Evolutionary conservation across 2,113 vertebrate genomes (phyloP).

Genomic region (Corythoichthys intestinalis): DNA sequence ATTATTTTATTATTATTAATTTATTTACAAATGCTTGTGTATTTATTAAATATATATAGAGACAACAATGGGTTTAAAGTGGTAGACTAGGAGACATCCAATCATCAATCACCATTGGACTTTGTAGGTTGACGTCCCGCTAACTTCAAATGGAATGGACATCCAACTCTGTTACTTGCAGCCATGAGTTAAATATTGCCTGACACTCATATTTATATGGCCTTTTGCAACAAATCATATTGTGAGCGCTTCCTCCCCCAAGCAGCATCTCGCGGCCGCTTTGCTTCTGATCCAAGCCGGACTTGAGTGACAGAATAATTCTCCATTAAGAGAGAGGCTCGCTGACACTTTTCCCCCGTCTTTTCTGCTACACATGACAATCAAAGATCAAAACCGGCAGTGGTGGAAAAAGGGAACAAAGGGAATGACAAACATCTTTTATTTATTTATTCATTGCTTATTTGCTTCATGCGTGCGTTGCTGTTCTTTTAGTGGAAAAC

Average conservation of each 20-base stretch:
- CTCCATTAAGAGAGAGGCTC: conserved; percentile 45
- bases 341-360: conserved; percentile 21
- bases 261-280: conserved; percentile 37
- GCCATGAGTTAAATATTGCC: conserved; percentile 30
- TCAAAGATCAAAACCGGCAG: conserved; percentile 16
- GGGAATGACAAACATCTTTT: background rate
- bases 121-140: no score
- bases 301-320: conserved; percentile 62
- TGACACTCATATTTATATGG: conserved; percentile 50
- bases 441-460: conserved; percentile 4
- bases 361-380: conserved; percentile 27
- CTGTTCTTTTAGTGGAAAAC: background rate
- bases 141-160: no score
- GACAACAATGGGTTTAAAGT: no score
- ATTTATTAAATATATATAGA: no score
- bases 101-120: no score
- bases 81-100: no score
- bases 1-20: no score
- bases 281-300: conserved; percentile 30
- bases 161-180: no score
- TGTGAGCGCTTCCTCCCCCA: conserved; percentile 11
- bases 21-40: no score
- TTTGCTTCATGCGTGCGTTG: background rate
- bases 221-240: conserved; percentile 43
- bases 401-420: background rate